phyloP scores from a whole-genome alignment of 2,888 invertebrate species.

The Gastrophysa polygoni region DNA sequence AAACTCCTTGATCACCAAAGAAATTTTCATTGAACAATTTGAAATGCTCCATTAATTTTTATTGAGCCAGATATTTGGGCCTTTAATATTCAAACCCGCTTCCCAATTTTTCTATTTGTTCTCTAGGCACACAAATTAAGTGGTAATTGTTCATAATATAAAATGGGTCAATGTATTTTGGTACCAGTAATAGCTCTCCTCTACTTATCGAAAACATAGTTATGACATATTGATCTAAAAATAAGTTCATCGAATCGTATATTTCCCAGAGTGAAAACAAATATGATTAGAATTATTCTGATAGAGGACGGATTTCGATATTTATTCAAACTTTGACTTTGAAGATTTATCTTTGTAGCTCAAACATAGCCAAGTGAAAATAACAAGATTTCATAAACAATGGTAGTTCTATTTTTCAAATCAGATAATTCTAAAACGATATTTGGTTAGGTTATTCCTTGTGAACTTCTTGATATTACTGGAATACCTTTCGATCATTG shows the following conservation, averaged over 20 bases:
- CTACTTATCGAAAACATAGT: neutral
- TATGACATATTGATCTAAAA: slow-evolving; percentile 3
- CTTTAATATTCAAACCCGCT: slow-evolving; percentile 10
- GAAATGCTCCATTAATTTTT: neutral
- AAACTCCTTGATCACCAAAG: too few relatives aligned
- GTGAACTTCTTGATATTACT: too few relatives aligned
- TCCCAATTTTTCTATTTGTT: slow-evolving; percentile 16
- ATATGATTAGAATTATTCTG: neutral
- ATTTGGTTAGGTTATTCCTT: too few relatives aligned
- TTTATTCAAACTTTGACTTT: neutral
- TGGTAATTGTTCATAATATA: neutral
- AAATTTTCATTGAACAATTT: neutral
- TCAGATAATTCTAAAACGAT: too few relatives aligned
- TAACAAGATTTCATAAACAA: neutral
- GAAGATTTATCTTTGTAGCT: neutral
- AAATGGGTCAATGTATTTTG: slow-evolving; percentile 31
- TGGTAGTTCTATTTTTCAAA: too few relatives aligned
- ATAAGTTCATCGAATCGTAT: neutral
- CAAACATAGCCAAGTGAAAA: neutral
- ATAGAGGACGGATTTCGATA: neutral
- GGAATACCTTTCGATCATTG: too few relatives aligned
- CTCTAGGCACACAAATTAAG: too few relatives aligned
- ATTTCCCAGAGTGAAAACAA: neutral
- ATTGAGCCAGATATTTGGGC: neutral
- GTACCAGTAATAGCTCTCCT: slow-evolving; percentile 6